These are phyloP conservation scores for Saxicola maurus DNA, from an alignment of 2,797 vertebrate species.

Conservation along the genomic window DNA sequence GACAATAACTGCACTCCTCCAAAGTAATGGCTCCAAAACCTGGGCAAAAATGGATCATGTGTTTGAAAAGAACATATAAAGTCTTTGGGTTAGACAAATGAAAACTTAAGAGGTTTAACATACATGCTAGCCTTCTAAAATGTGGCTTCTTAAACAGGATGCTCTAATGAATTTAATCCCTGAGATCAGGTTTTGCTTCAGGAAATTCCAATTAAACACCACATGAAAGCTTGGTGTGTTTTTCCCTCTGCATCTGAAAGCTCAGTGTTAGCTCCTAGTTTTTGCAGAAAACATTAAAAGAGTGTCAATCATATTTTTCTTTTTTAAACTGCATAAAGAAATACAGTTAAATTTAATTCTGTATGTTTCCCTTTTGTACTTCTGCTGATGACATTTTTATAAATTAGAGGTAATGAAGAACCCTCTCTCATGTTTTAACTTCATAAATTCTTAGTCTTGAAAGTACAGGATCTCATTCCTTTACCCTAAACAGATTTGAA, in stretches of 20 bases:
- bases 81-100: neutral
- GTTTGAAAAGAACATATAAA: neutral
- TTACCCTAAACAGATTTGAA: neutral
- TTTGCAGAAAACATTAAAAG: neutral
- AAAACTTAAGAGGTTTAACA: neutral
- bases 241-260: neutral
- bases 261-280: neutral
- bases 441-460: neutral
- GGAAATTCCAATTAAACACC: neutral
- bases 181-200: neutral
- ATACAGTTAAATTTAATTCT: neutral
- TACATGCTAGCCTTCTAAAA: neutral
- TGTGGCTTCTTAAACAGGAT: neutral
- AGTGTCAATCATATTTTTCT: neutral
- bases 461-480: neutral
- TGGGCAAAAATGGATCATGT: neutral
- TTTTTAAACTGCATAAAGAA: neutral
- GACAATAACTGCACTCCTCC: neutral
- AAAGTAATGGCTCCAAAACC: neutral
- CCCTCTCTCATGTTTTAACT: neutral
- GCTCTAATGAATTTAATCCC: neutral
- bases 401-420: neutral
- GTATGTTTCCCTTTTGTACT: neutral
- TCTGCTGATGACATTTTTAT: neutral
- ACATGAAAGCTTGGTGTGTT: neutral